These are phyloP conservation scores for Acanthosepion lycidas DNA, from an alignment of 2,888 invertebrate species.

Conservation along the genomic window DNA sequence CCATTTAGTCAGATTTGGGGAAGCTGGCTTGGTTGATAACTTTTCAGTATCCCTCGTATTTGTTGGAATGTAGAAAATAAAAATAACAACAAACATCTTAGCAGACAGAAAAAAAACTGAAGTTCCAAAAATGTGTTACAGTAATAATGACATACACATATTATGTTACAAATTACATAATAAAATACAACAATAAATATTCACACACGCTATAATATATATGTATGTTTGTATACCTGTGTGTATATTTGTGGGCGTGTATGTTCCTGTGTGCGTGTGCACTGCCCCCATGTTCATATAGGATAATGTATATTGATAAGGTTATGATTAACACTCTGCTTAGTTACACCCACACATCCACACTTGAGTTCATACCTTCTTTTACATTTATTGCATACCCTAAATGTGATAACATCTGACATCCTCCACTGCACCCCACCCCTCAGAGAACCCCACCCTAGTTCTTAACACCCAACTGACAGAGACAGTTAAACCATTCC, in stretches of 20 bases:
- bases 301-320: neutral
- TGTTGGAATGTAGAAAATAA: no score
- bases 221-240: neutral
- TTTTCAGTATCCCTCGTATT: no score
- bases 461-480: neutral
- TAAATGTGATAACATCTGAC: slow-evolving; percentile 22
- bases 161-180: neutral
- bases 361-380: neutral
- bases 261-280: neutral
- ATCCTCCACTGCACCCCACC: neutral
- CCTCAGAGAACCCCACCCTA: no score
- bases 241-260: no score
- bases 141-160: neutral
- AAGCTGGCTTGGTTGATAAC: no score
- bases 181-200: neutral
- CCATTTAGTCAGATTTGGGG: no score
- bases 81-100: no score
- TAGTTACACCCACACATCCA: neutral
- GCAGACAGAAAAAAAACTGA: neutral
- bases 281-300: neutral
- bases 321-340: neutral
- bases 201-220: neutral
- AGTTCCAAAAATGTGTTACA: neutral
- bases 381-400: neutral
- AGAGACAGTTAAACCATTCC: neutral